Evolutionary conservation across 1,140 invertebrate genomes (phyloP), one percentile per base, ranked within the genome.

Genomic region (Trachymyrmex septentrionalis): DNA sequence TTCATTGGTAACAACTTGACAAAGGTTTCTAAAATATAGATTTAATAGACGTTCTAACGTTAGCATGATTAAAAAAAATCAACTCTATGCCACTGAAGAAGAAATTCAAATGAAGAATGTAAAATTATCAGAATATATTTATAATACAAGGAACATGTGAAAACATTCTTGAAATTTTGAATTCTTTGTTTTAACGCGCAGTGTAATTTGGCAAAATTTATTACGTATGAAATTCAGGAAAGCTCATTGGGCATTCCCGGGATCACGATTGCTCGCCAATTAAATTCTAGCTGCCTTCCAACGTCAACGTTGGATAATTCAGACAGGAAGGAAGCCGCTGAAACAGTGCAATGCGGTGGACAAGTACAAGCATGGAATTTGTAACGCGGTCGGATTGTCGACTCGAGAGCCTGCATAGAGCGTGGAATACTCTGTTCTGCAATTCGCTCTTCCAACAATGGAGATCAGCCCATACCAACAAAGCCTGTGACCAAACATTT

Each of bases 401-500:
- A 66, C 53, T 75, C 44, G 61, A 78, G 44, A 78, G 24, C 50
- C 59, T 30, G 6, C 38, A 48, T n/a, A 50, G 44, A 30, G 44
- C 16, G 38, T n/a, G 24, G 57, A 14, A 63, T 19, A 76, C 19
- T 38, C 30, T 34, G 34, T 76, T 76, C 55, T 61, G 55, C 34
- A 76, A 76, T 78, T 78, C 76, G 12, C 12, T 78, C 44, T n/a
- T n/a, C 19, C 61, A 66, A 66, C 76, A 78, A 78, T 78, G 27
- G 61, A 66, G 59, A 78, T 78, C 59, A 27, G 21, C 57, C 5
- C n/a, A 7, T 30, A 6, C n/a, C 44, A 44, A 66, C 59, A 64
- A 77, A 50, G 59, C 61, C 57, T 9, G 21, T n/a, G 21, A 16
- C 55, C 24, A 16, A 16, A 48, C 16, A 5, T 44, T 77, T 66